Base-by-base conservation (phyloP, 2,113 vertebrate genomes). In the Pterocles gutturalis region DNA sequence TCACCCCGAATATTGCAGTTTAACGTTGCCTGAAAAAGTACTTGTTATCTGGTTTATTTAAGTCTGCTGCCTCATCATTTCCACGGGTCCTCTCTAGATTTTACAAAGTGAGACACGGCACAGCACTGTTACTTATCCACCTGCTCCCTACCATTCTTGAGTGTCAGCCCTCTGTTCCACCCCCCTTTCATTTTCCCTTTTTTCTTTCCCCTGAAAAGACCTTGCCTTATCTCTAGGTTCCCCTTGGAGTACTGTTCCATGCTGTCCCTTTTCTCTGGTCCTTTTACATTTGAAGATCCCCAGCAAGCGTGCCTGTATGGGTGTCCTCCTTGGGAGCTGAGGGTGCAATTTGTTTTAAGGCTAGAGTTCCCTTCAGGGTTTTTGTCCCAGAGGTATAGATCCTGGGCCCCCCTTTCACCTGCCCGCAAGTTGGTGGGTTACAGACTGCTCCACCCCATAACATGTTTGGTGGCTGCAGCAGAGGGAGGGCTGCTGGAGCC, bases 391-490 rank as follows among this genome's bases (percentile, higher is more conserved):
- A 38, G 15, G 3, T 73, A n/a, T 65, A 73, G 49, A 43, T 24
- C 9, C 26, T 46, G 48, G 33, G 17, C 92, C 1, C 11, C 7
- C 3, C 7, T 82, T 66, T 71, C 46, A 19, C 25, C 19, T 25
- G 25, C n/a, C 26, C 3, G 2, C 25, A 46, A 34, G 15, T 4
- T 41, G 5, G 5, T 31, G 11, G 14, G 5, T 51, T 83, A 9
- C 31, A 90, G 21, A 58, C 4, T 2, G 4, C 17, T 28, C 1
- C 2, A n/a, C 8, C 16, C 31, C 24, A 4, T 6, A 28, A 54
- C 0, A 1, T 3, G 0, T 88, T 78, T 49, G 19, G 17, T 58
- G 33, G 4, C 34, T 16, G 5, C 19, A 43, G 55, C 6, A 9
- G 15, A 69, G 33, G 2, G 11, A 41, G 5, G 5, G 29, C 55